These are phyloP conservation scores for Jaculus jaculus DNA, from an alignment of 2,113 vertebrate species.

Conservation along the genomic window DNA sequence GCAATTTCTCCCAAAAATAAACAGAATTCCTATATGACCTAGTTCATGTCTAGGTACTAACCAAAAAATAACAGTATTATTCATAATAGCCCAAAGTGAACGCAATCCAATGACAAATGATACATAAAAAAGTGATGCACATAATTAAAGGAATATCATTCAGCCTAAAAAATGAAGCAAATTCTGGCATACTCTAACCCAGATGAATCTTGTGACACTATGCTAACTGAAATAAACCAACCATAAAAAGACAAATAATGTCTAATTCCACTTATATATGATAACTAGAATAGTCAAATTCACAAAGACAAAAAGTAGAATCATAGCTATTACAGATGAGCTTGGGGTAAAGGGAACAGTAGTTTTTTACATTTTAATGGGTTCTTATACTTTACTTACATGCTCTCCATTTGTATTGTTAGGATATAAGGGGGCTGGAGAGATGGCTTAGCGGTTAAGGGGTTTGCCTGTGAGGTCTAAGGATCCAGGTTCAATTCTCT, in stretches of 20 bases:
- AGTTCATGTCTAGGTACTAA: neutral
- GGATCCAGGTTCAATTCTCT: too few species aligned
- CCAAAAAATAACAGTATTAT: neutral
- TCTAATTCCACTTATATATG: neutral
- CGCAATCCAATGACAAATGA: neutral
- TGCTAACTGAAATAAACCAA: conserved; percentile 23
- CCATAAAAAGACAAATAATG: neutral
- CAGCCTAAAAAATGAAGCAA: neutral
- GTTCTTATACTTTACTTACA: neutral
- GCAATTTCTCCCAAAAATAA: neutral
- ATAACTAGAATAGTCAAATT: conserved; percentile 2
- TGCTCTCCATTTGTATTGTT: conserved; percentile 18
- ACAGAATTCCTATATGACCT: neutral
- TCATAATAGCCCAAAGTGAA: neutral
- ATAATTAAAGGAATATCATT: neutral
- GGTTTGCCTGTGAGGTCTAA: too few species aligned
- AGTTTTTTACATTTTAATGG: neutral
- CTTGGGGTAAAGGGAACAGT: rapidly evolving
- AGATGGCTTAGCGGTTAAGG: too few species aligned
- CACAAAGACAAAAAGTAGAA: neutral
- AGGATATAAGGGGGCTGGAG: conserved; percentile 21
- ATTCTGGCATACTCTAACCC: neutral
- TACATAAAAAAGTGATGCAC: neutral
- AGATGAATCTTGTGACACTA: neutral
- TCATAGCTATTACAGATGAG: neutral